Conservation (phyloP, 1,140 invertebrate genomes). For the Physella acuta region DNA sequence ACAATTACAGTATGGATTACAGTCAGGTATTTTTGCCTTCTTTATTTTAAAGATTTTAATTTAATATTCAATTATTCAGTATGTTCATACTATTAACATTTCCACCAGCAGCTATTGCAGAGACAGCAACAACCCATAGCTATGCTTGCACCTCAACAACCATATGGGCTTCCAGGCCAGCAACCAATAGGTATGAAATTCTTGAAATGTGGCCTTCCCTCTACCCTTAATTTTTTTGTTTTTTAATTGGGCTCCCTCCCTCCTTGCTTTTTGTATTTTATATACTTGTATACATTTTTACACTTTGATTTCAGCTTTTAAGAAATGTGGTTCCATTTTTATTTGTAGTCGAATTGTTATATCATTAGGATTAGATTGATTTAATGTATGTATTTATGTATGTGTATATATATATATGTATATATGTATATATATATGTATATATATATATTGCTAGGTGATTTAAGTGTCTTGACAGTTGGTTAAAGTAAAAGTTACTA, state of each 20-base stretch:
- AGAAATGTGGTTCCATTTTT: too few relatives aligned
- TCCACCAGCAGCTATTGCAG: conserved; percentile 59
- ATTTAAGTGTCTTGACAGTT: too few relatives aligned
- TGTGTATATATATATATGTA: too few relatives aligned
- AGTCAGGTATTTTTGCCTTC: conserved; percentile 42
- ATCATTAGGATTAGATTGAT: too few relatives aligned
- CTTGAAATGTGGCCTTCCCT: background rate
- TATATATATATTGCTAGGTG: too few relatives aligned
- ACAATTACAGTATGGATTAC: conserved; percentile 59
- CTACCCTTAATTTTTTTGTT: background rate
- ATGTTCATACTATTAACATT: too few relatives aligned
- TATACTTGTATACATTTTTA: background rate
- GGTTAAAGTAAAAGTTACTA: too few relatives aligned
- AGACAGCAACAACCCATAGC: conserved; percentile 67
- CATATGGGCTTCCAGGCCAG: conserved; percentile 68
- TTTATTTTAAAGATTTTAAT: background rate
- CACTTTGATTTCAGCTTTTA: too few relatives aligned
- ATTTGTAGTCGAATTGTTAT: too few relatives aligned
- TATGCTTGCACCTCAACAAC: conserved; percentile 58
- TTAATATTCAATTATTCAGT: too few relatives aligned
- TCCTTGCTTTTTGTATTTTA: conserved; percentile 6
- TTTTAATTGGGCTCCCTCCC: background rate
- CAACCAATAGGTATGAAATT: conserved; percentile 62
- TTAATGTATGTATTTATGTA: too few relatives aligned
- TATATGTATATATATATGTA: too few relatives aligned